Evolutionary conservation across 2,888 invertebrate genomes (phyloP).

Genomic region (Spisula solida): DNA sequence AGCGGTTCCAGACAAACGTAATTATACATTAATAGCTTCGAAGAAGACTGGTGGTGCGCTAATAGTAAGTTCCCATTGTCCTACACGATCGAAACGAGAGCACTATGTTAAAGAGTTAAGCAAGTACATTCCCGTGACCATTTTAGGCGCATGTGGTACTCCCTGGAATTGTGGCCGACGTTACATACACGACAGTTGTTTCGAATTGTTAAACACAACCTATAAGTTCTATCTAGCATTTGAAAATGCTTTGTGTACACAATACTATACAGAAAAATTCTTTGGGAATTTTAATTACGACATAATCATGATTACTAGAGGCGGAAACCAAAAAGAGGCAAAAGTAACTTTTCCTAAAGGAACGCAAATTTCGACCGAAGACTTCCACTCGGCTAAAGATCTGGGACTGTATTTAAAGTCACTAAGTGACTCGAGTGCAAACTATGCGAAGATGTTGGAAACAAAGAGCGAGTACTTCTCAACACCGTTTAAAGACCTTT

Average conservation of each 20-base stretch:
- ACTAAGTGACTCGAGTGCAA: neutral
- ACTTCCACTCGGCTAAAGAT: neutral
- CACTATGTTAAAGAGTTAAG: constrained; percentile 25
- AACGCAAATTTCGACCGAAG: neutral
- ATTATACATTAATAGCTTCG: constrained; percentile 41
- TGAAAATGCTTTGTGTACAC: constrained; percentile 45
- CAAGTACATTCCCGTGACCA: constrained; percentile 38
- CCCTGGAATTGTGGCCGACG: constrained; percentile 42
- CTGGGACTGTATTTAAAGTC: neutral
- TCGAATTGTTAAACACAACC: constrained; percentile 10
- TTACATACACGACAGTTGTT: constrained; percentile 47
- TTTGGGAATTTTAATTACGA: neutral
- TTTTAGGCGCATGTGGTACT: constrained; percentile 49
- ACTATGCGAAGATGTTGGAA: neutral
- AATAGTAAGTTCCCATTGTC: constrained; percentile 50
- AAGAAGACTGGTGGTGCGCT: constrained; percentile 40
- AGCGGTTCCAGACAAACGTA: neutral
- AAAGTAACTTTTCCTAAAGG: neutral
- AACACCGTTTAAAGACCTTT: neutral
- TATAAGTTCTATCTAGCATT: neutral
- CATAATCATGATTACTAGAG: neutral
- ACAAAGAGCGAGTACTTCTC: neutral
- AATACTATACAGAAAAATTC: neutral
- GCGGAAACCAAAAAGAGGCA: neutral
- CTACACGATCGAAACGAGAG: constrained; percentile 38